Evolutionary conservation across 1,140 invertebrate species (phyloP).

Genomic region (Aphelinus certus): DNA sequence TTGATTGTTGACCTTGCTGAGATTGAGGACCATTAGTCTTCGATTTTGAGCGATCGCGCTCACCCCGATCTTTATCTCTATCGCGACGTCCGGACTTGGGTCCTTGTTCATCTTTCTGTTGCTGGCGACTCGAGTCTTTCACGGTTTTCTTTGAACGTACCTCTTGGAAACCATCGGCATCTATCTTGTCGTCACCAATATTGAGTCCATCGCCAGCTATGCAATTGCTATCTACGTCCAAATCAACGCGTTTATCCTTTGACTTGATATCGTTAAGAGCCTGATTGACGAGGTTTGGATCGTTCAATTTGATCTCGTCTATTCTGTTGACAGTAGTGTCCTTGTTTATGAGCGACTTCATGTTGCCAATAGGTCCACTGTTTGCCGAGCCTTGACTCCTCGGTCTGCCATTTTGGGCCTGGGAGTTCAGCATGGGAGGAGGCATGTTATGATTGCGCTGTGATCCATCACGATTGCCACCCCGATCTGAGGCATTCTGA

Average conservation of each 20-base stretch:
- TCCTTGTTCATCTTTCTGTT: slow-evolving; percentile 66
- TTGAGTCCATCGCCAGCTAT: slow-evolving; percentile 56
- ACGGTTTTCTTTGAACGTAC: slow-evolving; percentile 83
- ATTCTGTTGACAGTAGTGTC: slow-evolving; percentile 68
- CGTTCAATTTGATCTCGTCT: slow-evolving; percentile 69
- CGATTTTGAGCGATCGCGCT: slow-evolving; percentile 60
- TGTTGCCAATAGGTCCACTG: slow-evolving; percentile 42
- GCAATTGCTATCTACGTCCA: slow-evolving; percentile 64
- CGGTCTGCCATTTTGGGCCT: slow-evolving; percentile 54
- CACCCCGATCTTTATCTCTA: slow-evolving; percentile 60
- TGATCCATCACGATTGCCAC: slow-evolving; percentile 25
- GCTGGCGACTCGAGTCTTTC: slow-evolving; percentile 69
- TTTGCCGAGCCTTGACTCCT: slow-evolving; percentile 54
- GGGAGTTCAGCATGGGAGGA: slow-evolving; percentile 51
- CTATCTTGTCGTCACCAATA: slow-evolving; percentile 54
- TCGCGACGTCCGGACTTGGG: slow-evolving; percentile 59
- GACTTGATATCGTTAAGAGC: slow-evolving; percentile 66
- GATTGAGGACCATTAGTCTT: slow-evolving; percentile 52
- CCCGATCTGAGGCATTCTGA: slow-evolving; percentile 51
- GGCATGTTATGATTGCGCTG: slow-evolving; percentile 55
- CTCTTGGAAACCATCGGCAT: slow-evolving; percentile 86
- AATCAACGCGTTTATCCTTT: slow-evolving; percentile 50
- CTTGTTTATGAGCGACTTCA: slow-evolving; percentile 51
- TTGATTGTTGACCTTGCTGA: slow-evolving; percentile 9
- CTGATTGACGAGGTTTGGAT: slow-evolving; percentile 69